Percentiles rank a stretch among this genome's conserved stretches.
phyloP scores from a whole-genome alignment of 2,113 vertebrate genomes.

The Eonycteris spelaea region DNA sequence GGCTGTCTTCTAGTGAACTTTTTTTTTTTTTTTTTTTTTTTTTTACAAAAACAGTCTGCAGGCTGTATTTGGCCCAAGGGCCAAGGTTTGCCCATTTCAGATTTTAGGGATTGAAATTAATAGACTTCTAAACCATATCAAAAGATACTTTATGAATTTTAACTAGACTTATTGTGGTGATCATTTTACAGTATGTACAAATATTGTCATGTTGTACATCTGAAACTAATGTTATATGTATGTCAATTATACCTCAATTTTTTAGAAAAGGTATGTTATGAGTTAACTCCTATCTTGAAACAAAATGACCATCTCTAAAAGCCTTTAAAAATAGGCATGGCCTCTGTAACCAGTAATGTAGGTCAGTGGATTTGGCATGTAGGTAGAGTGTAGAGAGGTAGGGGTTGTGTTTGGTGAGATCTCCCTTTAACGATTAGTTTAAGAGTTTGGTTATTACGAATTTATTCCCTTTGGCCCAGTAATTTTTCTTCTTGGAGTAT shows the following conservation, averaged over 20 bases:
- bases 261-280: background rate
- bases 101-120: constrained; percentile 29
- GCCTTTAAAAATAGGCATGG: background rate
- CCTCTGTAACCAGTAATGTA: background rate
- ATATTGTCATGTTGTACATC: background rate
- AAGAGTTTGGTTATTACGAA: background rate
- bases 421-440: background rate
- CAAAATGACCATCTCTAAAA: background rate
- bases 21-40: background rate
- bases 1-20: background rate
- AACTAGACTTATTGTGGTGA: background rate
- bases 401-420: background rate
- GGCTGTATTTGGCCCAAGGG: background rate
- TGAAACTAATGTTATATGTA: background rate
- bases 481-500: background rate
- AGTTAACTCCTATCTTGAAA: constrained; percentile 12
- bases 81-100: background rate
- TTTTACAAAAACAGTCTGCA: background rate
- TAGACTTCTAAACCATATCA: background rate
- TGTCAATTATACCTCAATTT: background rate
- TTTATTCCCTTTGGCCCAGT: background rate
- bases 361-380: background rate
- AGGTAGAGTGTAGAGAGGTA: background rate
- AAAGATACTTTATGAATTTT: background rate
- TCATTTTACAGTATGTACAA: background rate